Base-by-base conservation (phyloP, 2,888 invertebrate genomes). In the Eucera pruinosa region DNA sequence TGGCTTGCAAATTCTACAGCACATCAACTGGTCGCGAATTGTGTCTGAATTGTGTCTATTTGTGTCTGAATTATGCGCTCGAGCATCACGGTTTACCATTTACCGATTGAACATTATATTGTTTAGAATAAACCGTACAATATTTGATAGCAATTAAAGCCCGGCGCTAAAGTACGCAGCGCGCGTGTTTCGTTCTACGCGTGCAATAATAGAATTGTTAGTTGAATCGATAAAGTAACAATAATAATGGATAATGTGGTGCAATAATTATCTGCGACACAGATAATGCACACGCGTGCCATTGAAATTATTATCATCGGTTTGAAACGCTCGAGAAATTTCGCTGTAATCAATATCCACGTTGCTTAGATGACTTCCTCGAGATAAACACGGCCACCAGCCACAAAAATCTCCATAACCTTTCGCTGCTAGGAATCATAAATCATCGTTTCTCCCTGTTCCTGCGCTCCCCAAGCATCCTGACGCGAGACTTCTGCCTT, bases 331-430 rank as follows among this genome's bases (percentile, higher is more conserved):
- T 2, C 11, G 6, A 4, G 45, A 64, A 74, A 66, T 67, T 60
- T 60, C 58, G 27, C 33, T 58, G 18, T 23, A 62, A 76, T 70
- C 70, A 48, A 57, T 78, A 70, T 61, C 47, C 52, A 15, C 45
- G 54, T 54, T 69, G 62, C 36, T 62, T 23, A 36, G 57, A 47
- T 62, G 54, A 71, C 58, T 70, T 61, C 25, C 45, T 50, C 15
- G 50, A 50, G 66, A 69, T 39, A 47, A 62, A 57, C 47, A 58
- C 43, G 18, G 23, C 36, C 18, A 25, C 43, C 43, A 6, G n/a
- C 20, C 47, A 41, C 48, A 77, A 73, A 78, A 80, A 80, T 80
- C 73, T 78, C 73, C 73, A 69, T 80, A 78, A 66, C 57, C 48
- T 62, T 62, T 52, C 41, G 41, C 30, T 9, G 48, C 25, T n/a